Evolutionary conservation across 2,113 vertebrate genomes (phyloP).

Genomic region (Boleophthalmus pectinirostris): DNA sequence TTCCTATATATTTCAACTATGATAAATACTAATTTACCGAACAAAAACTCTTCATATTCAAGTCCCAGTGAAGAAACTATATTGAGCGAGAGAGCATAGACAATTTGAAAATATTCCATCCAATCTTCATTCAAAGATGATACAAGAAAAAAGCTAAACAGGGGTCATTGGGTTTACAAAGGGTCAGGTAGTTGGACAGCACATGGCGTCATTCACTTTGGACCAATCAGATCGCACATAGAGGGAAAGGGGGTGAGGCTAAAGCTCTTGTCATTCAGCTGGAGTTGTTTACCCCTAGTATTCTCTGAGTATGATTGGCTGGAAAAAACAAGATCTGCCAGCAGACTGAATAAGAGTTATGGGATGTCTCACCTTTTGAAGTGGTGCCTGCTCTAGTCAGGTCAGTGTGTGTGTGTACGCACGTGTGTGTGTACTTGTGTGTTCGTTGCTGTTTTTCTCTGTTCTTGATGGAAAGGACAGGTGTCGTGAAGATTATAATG

Average conservation of each 20-base stretch:
- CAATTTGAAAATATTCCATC: neutral
- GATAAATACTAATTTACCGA: neutral
- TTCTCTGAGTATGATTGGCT: constrained; percentile 69
- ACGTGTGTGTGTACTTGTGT: constrained; percentile 8
- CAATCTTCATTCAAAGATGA: neutral
- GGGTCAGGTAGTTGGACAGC: neutral
- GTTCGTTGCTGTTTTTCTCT: constrained; percentile 55
- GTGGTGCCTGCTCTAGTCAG: constrained; percentile 67
- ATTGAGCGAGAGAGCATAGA: neutral
- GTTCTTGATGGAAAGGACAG: constrained; percentile 63
- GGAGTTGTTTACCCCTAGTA: constrained; percentile 68
- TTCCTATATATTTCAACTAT: no score
- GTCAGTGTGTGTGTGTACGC: constrained; percentile 27
- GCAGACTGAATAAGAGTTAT: constrained; percentile 68
- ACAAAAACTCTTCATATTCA: neutral
- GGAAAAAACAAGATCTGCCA: constrained; percentile 67
- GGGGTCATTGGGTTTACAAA: constrained; percentile 2
- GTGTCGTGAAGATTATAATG: constrained; percentile 48
- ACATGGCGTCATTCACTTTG: neutral
- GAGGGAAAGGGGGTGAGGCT: constrained; percentile 6
- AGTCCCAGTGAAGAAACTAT: neutral
- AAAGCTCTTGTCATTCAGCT: constrained; percentile 69
- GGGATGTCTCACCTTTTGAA: constrained; percentile 71
- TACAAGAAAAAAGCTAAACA: neutral
- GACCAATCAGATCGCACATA: constrained; percentile 22